These are phyloP conservation scores for Colistium nudipinnis DNA, from an alignment of 2,113 vertebrate species.

Conservation along the genomic window DNA sequence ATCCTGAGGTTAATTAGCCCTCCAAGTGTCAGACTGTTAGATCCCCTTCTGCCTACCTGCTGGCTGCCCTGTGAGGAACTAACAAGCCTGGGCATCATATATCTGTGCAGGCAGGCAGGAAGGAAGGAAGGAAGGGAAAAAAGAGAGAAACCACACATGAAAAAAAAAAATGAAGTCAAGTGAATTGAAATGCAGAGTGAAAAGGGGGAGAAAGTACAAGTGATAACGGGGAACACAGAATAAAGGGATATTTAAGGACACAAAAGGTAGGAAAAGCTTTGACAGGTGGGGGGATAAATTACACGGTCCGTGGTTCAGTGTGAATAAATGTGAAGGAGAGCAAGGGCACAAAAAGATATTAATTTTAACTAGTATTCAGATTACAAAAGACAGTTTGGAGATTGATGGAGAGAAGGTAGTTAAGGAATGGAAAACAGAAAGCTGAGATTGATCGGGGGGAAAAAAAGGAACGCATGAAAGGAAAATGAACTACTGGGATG, in stretches of 20 bases:
- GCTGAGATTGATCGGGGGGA: not conserved
- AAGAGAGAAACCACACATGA: not conserved
- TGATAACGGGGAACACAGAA: not conserved
- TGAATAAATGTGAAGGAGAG: not conserved
- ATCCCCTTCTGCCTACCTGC: constrained; percentile 39
- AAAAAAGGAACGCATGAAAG: not conserved
- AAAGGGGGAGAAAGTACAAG: no score
- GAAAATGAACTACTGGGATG: not conserved
- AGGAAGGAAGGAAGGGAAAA: not conserved
- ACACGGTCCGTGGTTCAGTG: not conserved
- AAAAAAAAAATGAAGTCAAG: constrained; percentile 11
- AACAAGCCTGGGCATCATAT: constrained; percentile 37
- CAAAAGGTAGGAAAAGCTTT: not conserved
- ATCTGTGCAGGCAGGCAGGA: not conserved
- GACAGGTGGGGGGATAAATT: not conserved
- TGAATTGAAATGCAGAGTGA: not conserved
- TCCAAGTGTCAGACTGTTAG: constrained; percentile 56
- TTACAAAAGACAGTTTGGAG: not conserved
- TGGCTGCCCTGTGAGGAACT: constrained; percentile 42
- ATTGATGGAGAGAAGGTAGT: not conserved
- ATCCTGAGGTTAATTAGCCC: constrained; percentile 69
- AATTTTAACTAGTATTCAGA: not conserved
- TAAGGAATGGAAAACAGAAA: not conserved
- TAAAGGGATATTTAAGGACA: not conserved
- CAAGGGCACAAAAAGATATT: not conserved